Base-by-base conservation (phyloP, 2,113 vertebrate species). In the Takifugu flavidus region DNA sequence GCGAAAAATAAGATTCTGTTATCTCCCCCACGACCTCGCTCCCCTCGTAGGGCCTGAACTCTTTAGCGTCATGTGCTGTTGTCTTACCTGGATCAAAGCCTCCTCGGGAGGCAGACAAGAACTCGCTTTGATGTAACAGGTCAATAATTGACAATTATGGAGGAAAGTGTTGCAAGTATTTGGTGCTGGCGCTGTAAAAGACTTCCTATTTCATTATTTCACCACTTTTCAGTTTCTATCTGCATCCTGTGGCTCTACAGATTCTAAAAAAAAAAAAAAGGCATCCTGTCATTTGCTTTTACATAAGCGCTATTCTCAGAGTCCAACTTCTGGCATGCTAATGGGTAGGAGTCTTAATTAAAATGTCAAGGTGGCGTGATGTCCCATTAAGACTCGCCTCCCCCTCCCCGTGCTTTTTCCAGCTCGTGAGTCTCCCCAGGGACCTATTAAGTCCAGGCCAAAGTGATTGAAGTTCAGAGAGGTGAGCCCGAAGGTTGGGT, bases 401-500 rank as follows among this genome's bases (percentile, higher is more conserved):
- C 83, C 75, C 28, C 78, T 76, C 76, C 72, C 76, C 53, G 61
- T 68, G 64, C 70, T 78, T 81, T 84, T 78, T 77, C 82, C 13
- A 85, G 80, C 76, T 84, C 89, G 86, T 89, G 87, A 89, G 88
- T 88, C 86, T 91, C 91, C 88, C 87, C 79, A 65, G 89, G 85
- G 90, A 89, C 89, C 89, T 90, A 91, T 91, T 92, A 92, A 90
- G 87, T 78, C 71, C 79, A 67, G 88, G 86, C 85, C 83, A 86
- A 88, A 87, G 88, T 91, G 89, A 91, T 91, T 90, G 89, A 91
- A 89, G 91, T 92, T 91, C 89, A 92, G 90, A 91, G 88, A 89
- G 88, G 84, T 84, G 88, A 88, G 85, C 81, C 78, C 77, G 88
- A 90, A 91, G 90, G 88, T 88, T 89, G 84, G 80, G 75, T 65